These are phyloP conservation scores for Picathartes gymnocephalus DNA, from an alignment of 2,113 vertebrate genomes.

Conservation along the genomic window DNA sequence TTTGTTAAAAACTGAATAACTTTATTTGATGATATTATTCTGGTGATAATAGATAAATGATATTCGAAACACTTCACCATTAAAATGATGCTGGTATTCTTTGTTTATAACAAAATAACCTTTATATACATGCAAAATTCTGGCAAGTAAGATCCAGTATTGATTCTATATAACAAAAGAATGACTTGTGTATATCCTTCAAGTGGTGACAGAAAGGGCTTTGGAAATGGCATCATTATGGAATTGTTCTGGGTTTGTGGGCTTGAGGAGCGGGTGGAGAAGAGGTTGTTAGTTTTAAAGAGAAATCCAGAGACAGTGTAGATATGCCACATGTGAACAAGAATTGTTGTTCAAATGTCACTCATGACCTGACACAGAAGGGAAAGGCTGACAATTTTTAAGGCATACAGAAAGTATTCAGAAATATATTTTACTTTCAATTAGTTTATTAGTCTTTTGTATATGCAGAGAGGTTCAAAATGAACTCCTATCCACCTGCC, in stretches of 20 bases:
- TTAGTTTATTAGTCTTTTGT: not conserved
- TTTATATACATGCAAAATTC: not conserved
- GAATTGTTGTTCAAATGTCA: slow-evolving; percentile 35
- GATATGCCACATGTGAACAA: not conserved
- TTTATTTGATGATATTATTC: not conserved
- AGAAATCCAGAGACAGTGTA: slow-evolving; percentile 6
- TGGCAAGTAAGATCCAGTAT: not conserved
- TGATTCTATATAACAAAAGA: not conserved
- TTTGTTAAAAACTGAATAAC: not conserved
- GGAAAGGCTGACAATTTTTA: not conserved
- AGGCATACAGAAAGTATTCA: not conserved
- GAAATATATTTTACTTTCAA: not conserved
- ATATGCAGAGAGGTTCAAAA: slow-evolving; percentile 1
- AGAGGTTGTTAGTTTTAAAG: not conserved
- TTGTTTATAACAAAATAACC: not conserved
- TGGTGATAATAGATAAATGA: not conserved
- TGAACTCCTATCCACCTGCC: not conserved
- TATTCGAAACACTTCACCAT: not conserved
- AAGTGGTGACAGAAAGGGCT: not conserved
- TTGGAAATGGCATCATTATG: not conserved
- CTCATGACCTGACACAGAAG: not conserved
- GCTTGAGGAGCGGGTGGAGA: not conserved
- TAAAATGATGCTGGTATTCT: not conserved
- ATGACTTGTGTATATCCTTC: not conserved
- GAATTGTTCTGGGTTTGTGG: not conserved